These are phyloP conservation scores for Eubucco bourcierii DNA, from an alignment of 2,113 vertebrate genomes.

Conservation along the genomic window DNA sequence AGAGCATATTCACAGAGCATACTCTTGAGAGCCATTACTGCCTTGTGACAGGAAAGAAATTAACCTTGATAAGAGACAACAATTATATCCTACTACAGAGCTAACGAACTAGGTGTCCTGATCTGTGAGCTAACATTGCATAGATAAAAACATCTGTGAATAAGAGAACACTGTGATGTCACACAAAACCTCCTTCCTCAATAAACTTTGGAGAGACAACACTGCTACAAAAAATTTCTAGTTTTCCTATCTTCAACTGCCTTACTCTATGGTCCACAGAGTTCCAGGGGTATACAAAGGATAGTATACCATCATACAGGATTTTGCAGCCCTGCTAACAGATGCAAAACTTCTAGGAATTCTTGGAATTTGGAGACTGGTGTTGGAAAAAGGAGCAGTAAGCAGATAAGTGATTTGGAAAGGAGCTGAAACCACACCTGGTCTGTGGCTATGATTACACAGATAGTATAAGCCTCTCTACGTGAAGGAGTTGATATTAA, in stretches of 20 bases:
- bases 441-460: neutral
- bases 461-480: neutral
- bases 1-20: neutral
- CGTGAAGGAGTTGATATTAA: neutral
- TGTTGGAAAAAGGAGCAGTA: neutral
- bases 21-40: neutral
- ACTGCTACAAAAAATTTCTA: neutral
- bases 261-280: rapidly evolving
- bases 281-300: neutral
- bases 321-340: neutral
- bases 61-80: neutral
- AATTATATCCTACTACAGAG: neutral
- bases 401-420: neutral
- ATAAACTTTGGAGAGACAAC: neutral
- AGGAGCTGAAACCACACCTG: neutral
- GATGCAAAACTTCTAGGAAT: neutral
- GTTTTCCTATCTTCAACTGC: neutral
- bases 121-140: neutral
- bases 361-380: neutral
- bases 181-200: neutral
- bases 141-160: neutral
- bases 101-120: neutral
- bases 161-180: rapidly evolving
- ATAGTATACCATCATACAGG: neutral
- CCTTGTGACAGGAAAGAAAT: rapidly evolving